Base-by-base conservation (phyloP, 2,888 invertebrate species). In the Acronicta psi region DNA sequence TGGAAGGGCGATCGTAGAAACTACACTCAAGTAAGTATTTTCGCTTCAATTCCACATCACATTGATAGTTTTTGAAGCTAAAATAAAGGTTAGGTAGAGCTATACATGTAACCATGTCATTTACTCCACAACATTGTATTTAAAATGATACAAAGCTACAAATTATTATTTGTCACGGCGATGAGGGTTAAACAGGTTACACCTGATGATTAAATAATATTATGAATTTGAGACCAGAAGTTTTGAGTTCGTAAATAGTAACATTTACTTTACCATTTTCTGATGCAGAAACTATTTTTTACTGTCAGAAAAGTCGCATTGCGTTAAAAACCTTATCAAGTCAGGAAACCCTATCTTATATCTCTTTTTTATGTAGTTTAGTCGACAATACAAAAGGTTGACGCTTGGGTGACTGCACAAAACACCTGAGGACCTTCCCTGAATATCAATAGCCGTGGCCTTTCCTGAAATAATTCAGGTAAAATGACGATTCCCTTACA, bases 401-500 rank as follows among this genome's bases (percentile, higher is more conserved):
- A 20, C 16, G 40, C 55, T 56, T 50, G 38, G 36, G 38, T 47
- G 47, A 37, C 54, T 52, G 44, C 50, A 47, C 51, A 59, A 59
- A 73, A 64, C 57, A 71, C 65, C 55, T 65, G 67, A 53, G 42
- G 45, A 59, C 61, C 50, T 54, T 56, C 42, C 54, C 56, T 50
- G 62, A 65, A 68, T 71, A 59, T 62, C 68, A 65, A 68, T 64
- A 52, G 55, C 43, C 45, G n/a, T 44, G 38, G 38, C 49, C 54
- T 37, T 60, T 42, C 8, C 43, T 41, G 47, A 64, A 57, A 60
- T 59, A 64, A 60, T 63, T 73, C 59, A 45, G 38, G 45, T 49
- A 41, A 59, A 55, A 20, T 57, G 55, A 53, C 49, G 54, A 55
- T 55, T 50, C 25, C 36, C 40, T 25, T 31, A 47, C 36, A 43